phyloP scores from a whole-genome alignment of 1,140 invertebrate genomes.

The Trichomalopsis sarcophagae region DNA sequence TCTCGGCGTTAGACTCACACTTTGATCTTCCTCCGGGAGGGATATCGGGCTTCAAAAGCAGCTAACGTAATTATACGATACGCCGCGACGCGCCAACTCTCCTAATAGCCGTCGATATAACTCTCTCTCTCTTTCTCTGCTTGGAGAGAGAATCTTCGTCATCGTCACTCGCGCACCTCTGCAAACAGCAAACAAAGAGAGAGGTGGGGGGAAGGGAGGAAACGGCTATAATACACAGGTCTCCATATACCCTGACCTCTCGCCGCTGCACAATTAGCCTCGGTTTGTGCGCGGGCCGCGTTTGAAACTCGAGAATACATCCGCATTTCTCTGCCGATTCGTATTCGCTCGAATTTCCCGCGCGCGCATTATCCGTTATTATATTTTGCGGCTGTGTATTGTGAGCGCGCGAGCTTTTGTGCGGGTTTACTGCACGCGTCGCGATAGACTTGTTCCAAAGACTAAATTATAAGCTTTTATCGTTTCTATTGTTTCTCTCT shows the following conservation, averaged over 20 bases:
- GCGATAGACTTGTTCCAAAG: constrained; percentile 1
- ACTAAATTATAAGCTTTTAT: not conserved
- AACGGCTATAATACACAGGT: not conserved
- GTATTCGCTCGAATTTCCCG: constrained; percentile 21
- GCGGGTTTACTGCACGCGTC: not conserved
- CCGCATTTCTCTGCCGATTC: constrained; percentile 7
- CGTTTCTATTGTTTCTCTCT: not conserved
- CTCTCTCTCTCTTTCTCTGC: not conserved
- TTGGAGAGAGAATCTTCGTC: not conserved
- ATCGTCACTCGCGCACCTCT: not conserved
- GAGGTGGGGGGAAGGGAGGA: not conserved
- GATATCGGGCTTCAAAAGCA: not conserved
- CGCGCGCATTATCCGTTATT: constrained; percentile 22
- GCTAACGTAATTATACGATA: not conserved
- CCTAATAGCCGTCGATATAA: not conserved
- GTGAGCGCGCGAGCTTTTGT: constrained; percentile 10
- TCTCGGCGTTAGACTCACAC: not conserved
- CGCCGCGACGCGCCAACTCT: not conserved
- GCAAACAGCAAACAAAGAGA: constrained; percentile 8
- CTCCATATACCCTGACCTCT: not conserved
- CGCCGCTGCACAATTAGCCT: constrained; percentile 30
- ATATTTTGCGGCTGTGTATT: constrained; percentile 12
- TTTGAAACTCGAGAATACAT: constrained; percentile 36
- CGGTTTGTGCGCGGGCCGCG: constrained; percentile 14
- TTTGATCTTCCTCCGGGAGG: not conserved